These are phyloP conservation scores for Cabera pusaria DNA, from an alignment of 2,888 invertebrate species.

Conservation along the genomic window DNA sequence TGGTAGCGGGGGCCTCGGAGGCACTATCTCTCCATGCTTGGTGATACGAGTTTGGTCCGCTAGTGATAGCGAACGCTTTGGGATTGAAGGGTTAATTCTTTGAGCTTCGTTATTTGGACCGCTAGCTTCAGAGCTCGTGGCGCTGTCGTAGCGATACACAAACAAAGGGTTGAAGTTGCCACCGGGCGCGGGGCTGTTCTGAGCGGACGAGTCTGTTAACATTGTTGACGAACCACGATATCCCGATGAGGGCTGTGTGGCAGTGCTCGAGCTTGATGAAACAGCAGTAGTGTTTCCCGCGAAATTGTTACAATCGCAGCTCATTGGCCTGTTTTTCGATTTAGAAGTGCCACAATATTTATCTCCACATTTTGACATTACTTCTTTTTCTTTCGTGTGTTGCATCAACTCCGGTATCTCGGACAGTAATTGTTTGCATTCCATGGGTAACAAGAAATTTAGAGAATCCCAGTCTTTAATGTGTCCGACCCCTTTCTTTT, in stretches of 20 bases:
- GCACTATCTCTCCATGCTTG: conserved; percentile 80
- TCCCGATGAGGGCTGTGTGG: conserved; percentile 93
- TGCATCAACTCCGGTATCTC: conserved; percentile 91
- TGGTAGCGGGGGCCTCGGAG: conserved; percentile 88
- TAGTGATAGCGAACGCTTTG: conserved; percentile 87
- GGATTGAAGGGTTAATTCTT: conserved; percentile 79
- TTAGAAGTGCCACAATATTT: conserved; percentile 76
- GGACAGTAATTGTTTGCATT: conserved; percentile 90
- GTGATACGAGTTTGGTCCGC: conserved; percentile 76
- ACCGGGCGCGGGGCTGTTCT: conserved; percentile 85
- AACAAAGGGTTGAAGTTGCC: conserved; percentile 88
- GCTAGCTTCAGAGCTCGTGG: conserved; percentile 89
- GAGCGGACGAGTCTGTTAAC: conserved; percentile 89
- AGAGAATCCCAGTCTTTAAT: conserved; percentile 97
- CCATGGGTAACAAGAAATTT: conserved; percentile 92
- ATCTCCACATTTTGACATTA: conserved; percentile 52
- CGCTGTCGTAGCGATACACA: conserved; percentile 92
- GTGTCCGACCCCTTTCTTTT: conserved; percentile 91
- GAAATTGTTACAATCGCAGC: conserved; percentile 84
- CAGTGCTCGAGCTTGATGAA: conserved; percentile 87
- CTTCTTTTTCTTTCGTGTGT: conserved; percentile 83
- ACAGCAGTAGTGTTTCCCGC: conserved; percentile 81
- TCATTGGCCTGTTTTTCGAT: conserved; percentile 83
- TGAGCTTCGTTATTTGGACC: conserved; percentile 82
- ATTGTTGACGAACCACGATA: conserved; percentile 94